phyloP scores from a whole-genome alignment of 2,888 invertebrate species.

The Steinernema scapterisci region DNA sequence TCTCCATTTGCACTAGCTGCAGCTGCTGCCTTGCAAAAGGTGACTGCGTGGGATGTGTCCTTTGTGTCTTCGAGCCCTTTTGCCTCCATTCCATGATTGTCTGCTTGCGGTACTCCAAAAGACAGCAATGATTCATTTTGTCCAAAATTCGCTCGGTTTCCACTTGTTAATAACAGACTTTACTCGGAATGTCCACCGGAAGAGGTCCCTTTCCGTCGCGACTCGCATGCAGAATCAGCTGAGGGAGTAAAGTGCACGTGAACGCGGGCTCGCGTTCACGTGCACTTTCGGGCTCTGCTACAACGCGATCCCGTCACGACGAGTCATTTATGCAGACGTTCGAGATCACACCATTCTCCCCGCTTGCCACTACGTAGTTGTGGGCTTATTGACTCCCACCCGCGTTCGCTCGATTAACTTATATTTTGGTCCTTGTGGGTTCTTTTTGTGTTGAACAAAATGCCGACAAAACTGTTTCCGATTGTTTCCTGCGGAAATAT shows the following conservation, averaged over 20 bases:
- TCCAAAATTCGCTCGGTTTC: too few species aligned
- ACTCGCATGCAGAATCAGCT: neutral
- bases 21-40: neutral
- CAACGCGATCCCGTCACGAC: neutral
- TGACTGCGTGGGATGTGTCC: neutral
- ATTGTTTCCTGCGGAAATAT: too few species aligned
- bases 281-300: constrained; percentile 24
- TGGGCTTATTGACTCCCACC: neutral
- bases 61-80: neutral
- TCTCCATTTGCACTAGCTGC: neutral
- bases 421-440: too few species aligned
- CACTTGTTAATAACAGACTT: too few species aligned
- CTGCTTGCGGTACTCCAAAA: too few species aligned
- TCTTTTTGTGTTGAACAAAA: too few species aligned
- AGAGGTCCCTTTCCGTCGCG: too few species aligned
- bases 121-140: too few species aligned
- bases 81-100: neutral
- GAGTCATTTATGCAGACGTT: constrained; percentile 26
- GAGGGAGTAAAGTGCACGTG: neutral
- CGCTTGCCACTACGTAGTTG: neutral
- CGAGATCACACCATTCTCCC: constrained; percentile 1
- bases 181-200: too few species aligned
- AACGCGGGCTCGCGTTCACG: neutral
- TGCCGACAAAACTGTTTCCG: too few species aligned
- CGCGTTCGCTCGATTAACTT: neutral